A percentile compares a stretch with the other conserved stretches of the same genome.
These are phyloP conservation scores for Proteles cristata DNA, from an alignment of 2,113 vertebrate genomes.

Conservation along the genomic window DNA sequence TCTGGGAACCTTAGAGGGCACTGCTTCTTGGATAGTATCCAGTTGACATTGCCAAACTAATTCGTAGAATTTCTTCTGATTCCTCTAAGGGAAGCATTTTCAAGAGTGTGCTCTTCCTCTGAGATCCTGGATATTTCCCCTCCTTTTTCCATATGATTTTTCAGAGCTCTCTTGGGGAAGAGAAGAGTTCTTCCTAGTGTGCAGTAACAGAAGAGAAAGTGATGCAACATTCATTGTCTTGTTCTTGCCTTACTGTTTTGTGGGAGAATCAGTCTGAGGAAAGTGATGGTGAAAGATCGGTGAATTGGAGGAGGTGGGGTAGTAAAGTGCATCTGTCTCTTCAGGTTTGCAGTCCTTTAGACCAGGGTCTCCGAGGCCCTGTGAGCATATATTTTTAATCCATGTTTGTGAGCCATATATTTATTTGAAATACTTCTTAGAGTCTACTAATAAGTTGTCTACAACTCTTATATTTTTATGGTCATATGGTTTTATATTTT, in stretches of 20 bases:
- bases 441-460: not conserved
- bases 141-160: not conserved
- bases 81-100: not conserved
- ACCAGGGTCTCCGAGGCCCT: not conserved
- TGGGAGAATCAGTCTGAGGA: not conserved
- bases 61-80: constrained; percentile 21
- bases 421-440: constrained; percentile 34
- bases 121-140: not conserved
- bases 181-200: not conserved
- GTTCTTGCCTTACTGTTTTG: not conserved
- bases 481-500: not conserved
- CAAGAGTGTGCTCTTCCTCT: not conserved
- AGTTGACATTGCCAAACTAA: not conserved
- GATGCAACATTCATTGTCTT: not conserved
- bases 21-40: not conserved
- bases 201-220: not conserved
- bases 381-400: not conserved
- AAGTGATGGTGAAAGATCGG: not conserved
- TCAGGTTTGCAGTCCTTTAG: not conserved
- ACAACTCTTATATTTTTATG: not conserved
- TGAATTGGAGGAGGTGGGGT: not conserved
- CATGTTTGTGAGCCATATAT: not conserved
- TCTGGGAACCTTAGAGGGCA: too few species aligned
- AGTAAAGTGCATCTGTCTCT: not conserved
- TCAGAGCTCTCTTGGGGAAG: not conserved